A percentile compares a stretch with the other conserved stretches of the same genome.
These are phyloP conservation scores for Horisme vitalbata DNA, from an alignment of 2,888 invertebrate species.

Conservation along the genomic window DNA sequence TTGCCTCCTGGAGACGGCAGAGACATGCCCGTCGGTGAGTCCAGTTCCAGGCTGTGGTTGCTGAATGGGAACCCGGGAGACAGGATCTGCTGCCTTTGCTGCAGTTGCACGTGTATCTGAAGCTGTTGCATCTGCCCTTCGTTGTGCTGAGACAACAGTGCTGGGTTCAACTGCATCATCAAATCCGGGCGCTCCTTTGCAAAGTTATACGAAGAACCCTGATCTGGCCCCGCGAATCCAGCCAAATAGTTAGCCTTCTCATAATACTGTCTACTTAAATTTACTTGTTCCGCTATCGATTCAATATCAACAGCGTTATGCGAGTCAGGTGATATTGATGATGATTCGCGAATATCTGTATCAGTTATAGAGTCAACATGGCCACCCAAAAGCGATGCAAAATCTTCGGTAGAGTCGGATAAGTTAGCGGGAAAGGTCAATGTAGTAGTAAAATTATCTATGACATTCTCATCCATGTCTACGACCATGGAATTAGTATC, in stretches of 20 bases:
- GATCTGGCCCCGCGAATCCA: slow-evolving; percentile 70
- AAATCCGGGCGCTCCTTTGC: slow-evolving; percentile 85
- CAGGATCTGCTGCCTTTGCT: slow-evolving; percentile 85
- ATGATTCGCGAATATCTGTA: slow-evolving; percentile 86
- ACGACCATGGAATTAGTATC: slow-evolving; percentile 91
- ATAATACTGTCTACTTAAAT: slow-evolving; percentile 83
- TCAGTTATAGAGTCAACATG: slow-evolving; percentile 87
- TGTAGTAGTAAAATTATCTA: slow-evolving; percentile 92
- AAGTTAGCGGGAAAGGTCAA: slow-evolving; percentile 90
- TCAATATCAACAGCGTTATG: slow-evolving; percentile 87
- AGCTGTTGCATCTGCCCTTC: slow-evolving; percentile 85
- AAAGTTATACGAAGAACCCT: slow-evolving; percentile 83
- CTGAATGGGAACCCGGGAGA: slow-evolving; percentile 85
- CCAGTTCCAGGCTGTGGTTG: slow-evolving; percentile 87
- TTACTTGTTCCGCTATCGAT: slow-evolving; percentile 89
- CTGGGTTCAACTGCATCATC: slow-evolving; percentile 82
- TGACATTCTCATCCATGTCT: slow-evolving; percentile 89
- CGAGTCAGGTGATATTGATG: slow-evolving; percentile 88
- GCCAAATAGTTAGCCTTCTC: slow-evolving; percentile 76
- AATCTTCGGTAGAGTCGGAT: slow-evolving; percentile 91
- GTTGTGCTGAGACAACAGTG: slow-evolving; percentile 71
- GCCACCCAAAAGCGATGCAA: slow-evolving; percentile 89
- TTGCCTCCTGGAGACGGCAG: slow-evolving; percentile 91
- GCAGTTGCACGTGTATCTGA: slow-evolving; percentile 88
- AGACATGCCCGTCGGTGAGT: slow-evolving; percentile 89